Evolutionary conservation across 2,797 vertebrate genomes (phyloP).

Genomic region (Mastacembelus armatus): DNA sequence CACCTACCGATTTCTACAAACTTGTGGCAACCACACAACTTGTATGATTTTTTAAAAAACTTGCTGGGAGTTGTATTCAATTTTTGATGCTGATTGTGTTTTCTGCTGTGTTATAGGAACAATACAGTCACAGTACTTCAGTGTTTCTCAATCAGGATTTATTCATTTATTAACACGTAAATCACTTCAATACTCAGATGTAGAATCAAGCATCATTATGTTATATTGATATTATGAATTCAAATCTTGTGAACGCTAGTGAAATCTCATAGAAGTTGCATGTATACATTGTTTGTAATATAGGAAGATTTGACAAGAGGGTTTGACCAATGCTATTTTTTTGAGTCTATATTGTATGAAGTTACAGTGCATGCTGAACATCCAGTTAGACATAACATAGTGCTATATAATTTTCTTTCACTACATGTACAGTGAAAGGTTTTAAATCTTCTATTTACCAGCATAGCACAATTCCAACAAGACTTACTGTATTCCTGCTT

Average conservation of each 20-base stretch:
- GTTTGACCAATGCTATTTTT: too few species aligned
- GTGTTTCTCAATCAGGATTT: conserved; percentile 12
- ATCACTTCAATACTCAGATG: conserved; percentile 7
- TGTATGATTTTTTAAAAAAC: conserved; percentile 53
- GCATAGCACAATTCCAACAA: conserved; percentile 10
- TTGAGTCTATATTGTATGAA: too few species aligned
- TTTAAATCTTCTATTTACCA: conserved; percentile 4
- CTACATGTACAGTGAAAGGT: conserved; percentile 19
- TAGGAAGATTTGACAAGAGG: background rate
- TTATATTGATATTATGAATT: conserved; percentile 3
- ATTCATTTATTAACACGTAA: conserved; percentile 1
- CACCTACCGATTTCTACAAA: conserved; percentile 28
- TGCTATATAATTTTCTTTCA: background rate
- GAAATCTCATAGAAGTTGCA: conserved; percentile 1
- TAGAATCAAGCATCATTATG: background rate
- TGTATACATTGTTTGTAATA: background rate
- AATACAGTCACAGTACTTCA: background rate
- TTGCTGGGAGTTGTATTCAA: conserved; percentile 54
- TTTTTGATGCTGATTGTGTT: conserved; percentile 53
- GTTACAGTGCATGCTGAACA: background rate
- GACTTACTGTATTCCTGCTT: conserved; percentile 43
- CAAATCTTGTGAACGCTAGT: too few species aligned
- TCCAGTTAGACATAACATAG: background rate
- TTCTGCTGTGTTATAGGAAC: conserved; percentile 15
- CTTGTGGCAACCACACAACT: conserved; percentile 40